Percentiles rank a stretch among this genome's conserved stretches.
These are phyloP conservation scores for Harpagoxenus sublaevis DNA, from an alignment of 2,888 invertebrate genomes.

Conservation along the genomic window DNA sequence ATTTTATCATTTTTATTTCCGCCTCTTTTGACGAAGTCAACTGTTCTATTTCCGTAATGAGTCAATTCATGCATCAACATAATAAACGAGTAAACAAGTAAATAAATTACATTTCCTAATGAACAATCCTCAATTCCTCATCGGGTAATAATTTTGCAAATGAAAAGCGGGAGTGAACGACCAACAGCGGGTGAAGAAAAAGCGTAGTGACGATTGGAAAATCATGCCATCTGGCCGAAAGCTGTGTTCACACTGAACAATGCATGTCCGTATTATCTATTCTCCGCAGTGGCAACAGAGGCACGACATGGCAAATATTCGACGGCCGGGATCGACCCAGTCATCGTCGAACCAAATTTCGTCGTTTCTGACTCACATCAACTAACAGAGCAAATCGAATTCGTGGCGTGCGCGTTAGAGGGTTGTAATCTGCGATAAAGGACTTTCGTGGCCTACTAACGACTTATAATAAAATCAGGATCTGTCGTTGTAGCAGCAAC, in stretches of 20 bases:
- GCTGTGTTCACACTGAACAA: conserved; percentile 75
- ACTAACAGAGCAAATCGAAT: conserved; percentile 40
- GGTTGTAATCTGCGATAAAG: conserved; percentile 38
- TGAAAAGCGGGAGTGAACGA: conserved; percentile 59
- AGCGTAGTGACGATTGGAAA: conserved; percentile 74
- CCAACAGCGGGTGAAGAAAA: conserved; percentile 62
- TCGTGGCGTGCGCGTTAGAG: conserved; percentile 37
- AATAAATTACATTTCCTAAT: conserved; percentile 43
- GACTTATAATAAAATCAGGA: conserved; percentile 25
- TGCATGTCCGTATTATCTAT: conserved; percentile 75
- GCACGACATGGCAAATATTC: conserved; percentile 70
- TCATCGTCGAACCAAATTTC: conserved; percentile 66
- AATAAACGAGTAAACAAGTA: neutral
- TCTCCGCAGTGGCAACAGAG: conserved; percentile 63
- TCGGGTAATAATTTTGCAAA: conserved; percentile 53
- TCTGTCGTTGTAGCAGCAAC: neutral
- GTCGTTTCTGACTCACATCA: conserved; percentile 40
- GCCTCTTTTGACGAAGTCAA: neutral
- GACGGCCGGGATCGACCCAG: conserved; percentile 64
- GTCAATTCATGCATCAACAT: neutral
- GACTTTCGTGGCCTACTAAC: conserved; percentile 20
- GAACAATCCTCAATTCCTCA: conserved; percentile 64
- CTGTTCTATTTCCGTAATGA: neutral
- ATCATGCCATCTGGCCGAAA: conserved; percentile 76
- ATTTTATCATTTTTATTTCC: conserved; percentile 14